Evolutionary conservation across 1,140 invertebrate genomes (phyloP).

Genomic region (Magallana ariakensis): DNA sequence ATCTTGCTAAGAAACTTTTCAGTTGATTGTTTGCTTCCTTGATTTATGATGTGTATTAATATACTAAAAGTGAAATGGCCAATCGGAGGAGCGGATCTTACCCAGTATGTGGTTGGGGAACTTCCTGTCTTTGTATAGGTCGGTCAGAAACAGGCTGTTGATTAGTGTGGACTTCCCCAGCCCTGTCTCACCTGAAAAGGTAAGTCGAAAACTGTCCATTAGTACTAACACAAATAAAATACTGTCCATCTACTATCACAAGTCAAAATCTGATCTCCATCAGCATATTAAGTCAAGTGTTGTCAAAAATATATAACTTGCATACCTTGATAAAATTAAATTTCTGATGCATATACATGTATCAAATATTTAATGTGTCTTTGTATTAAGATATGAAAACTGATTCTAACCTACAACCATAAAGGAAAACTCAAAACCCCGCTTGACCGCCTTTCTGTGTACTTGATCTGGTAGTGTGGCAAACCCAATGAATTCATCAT

Average conservation of each 20-base stretch:
- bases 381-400: background rate
- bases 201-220: no score
- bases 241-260: no score
- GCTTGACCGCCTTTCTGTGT: constrained; percentile 80
- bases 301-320: no score
- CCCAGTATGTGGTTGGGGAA: constrained; percentile 68
- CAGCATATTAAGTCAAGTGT: no score
- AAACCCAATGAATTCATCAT: constrained; percentile 83
- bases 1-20: no score
- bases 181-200: constrained; percentile 79
- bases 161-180: constrained; percentile 81
- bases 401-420: constrained; percentile 80
- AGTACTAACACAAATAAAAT: constrained; percentile 56
- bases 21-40: no score
- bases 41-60: no score
- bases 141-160: constrained; percentile 80
- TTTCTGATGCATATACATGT: no score
- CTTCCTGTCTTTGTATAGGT: constrained; percentile 79
- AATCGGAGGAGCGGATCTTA: constrained; percentile 54
- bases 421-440: constrained; percentile 81
- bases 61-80: no score
- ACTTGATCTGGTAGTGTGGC: constrained; percentile 81
- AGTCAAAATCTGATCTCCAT: no score
- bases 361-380: no score
- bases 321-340: no score